phyloP scores from a whole-genome alignment of 2,888 invertebrate species.

The Ichneumon xanthorius region DNA sequence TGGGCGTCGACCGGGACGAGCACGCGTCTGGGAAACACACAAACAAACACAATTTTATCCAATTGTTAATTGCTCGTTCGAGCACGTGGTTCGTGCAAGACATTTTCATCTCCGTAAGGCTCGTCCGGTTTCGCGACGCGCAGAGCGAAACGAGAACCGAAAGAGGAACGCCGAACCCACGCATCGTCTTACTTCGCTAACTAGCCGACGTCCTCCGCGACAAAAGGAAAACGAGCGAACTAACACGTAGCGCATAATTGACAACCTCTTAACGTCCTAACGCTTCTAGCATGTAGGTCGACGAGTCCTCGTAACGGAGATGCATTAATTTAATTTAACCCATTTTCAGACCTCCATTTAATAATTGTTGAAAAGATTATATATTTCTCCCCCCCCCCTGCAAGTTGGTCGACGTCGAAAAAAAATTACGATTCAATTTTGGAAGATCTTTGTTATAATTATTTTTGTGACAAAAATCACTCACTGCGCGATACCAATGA shows the following conservation, averaged over 20 bases:
- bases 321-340: background rate
- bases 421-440: too few species aligned
- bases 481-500: too few species aligned
- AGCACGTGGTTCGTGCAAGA: background rate
- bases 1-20: slow-evolving; percentile 91
- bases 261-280: slow-evolving; percentile 17
- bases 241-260: slow-evolving; percentile 33
- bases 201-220: slow-evolving; percentile 25
- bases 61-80: slow-evolving; percentile 42
- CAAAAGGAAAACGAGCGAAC: slow-evolving; percentile 30
- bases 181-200: slow-evolving; percentile 33
- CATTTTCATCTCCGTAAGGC: background rate
- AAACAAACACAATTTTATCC: slow-evolving; percentile 52
- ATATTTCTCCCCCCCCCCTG: background rate
- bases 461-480: too few species aligned
- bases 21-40: slow-evolving; percentile 87
- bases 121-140: slow-evolving; percentile 32
- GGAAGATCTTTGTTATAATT: too few species aligned
- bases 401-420: too few species aligned
- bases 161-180: slow-evolving; percentile 22
- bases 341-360: background rate
- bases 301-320: background rate
- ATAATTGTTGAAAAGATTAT: background rate
- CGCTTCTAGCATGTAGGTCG: slow-evolving; percentile 39
- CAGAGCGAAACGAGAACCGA: background rate